Evolutionary conservation across 2,113 vertebrate species (phyloP), one percentile per base, ranked within the genome.

Genomic region (Siniperca chuatsi): DNA sequence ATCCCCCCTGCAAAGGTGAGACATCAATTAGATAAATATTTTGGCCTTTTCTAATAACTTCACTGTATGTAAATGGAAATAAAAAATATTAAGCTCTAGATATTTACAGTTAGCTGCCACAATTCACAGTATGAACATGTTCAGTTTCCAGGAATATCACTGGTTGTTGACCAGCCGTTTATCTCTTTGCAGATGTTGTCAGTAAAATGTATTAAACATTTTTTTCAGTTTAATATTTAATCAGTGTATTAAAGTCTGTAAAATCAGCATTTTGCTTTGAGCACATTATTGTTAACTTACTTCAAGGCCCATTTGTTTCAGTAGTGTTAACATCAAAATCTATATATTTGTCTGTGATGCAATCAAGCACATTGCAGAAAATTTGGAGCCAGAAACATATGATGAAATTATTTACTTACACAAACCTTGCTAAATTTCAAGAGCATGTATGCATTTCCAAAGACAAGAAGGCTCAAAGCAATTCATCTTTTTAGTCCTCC

Each of bases 1-100:
- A 99, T 99, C 76, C 98, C 98, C n/a, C 98, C 98, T 58, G 98
- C 98, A 58, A 99, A 99, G 97, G 98, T 98, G 95, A 89, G 75
- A 86, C 29, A 3, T 12, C 2, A 1, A 29, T 29, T 25, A 15
- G 7, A 67, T 46, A 18, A 20, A 48, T 35, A 69, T 48, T 21
- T 40, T 29, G 0, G 4, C 9, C 5, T 61, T 29, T 44, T 44
- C 21, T 42, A 29, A 33, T 25, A 46, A 46, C 12, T 9, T 55
- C 20, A 8, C 12, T 72, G 13, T 72, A 6, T 42, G 35, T 73
- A 57, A 23, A 35, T 44, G n/a, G 1, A 44, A 44, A 11, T 8
- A 23, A 37, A 35, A 54, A 6, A 60, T 60, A 60, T 29, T 33
- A 29, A 60, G 25, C 4, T 33, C 5, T 60, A 60, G 5, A 25